Evolutionary conservation across 92 coral and sea anemone species (phyloP).

Genomic region (Muricea muricata): DNA sequence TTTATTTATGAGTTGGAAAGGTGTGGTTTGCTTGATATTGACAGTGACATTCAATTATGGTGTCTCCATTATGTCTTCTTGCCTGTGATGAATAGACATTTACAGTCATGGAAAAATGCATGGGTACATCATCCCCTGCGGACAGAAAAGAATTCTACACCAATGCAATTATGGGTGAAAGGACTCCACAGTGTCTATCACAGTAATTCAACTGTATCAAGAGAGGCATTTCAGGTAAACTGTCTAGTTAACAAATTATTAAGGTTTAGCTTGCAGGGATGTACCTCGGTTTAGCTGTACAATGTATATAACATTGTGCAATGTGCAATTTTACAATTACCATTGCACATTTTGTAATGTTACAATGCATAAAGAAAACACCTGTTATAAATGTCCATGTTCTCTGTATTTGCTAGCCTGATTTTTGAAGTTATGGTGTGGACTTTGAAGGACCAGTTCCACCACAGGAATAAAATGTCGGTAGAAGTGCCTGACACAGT

Average conservation of each 20-base stretch:
- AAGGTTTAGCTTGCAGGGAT: too few species aligned
- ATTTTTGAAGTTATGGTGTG: conserved; percentile 64
- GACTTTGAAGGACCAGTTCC: conserved; percentile 73
- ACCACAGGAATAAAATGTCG: conserved; percentile 32
- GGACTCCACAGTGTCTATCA: background rate
- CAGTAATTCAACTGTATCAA: conserved; percentile 6
- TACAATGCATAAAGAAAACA: too few species aligned
- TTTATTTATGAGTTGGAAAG: background rate
- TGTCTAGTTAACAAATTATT: background rate
- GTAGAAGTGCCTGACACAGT: conserved; percentile 67
- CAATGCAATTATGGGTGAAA: conserved; percentile 3
- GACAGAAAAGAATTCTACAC: background rate
- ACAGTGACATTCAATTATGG: conserved; percentile 10
- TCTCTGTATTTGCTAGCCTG: conserved; percentile 54
- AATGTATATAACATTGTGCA: background rate
- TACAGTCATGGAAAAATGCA: conserved; percentile 3
- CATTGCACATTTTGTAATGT: background rate
- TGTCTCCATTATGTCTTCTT: background rate
- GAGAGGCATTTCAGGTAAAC: background rate
- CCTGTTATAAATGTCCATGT: conserved; percentile 51
- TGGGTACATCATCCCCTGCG: conserved; percentile 1
- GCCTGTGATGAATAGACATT: background rate
- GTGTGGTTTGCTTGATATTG: conserved; percentile 20
- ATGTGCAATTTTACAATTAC: background rate
- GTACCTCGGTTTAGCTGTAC: background rate